Conservation (phyloP, 1,140 invertebrate species). For the Cecropterus lyciades region DNA sequence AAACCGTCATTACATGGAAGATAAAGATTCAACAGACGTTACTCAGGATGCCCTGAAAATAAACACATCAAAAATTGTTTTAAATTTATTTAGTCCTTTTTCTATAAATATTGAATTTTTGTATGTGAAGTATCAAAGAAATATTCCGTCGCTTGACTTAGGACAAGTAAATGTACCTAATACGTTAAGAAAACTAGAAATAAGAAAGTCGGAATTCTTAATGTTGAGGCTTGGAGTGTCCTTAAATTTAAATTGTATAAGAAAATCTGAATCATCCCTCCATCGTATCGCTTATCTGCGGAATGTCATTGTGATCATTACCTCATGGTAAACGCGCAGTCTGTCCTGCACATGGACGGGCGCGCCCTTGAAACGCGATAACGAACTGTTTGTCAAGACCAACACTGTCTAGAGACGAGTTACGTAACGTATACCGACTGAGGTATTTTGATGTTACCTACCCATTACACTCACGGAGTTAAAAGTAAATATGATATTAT, state of each 20-base stretch:
- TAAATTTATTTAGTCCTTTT: too few species aligned
- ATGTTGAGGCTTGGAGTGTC: too few species aligned
- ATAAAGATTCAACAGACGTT: too few species aligned
- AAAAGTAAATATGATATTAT: not conserved
- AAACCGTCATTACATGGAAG: not conserved
- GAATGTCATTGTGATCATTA: conserved; percentile 34
- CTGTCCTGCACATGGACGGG: conserved; percentile 47
- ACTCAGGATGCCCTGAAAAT: too few species aligned
- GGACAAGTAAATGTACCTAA: too few species aligned
- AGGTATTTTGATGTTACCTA: conserved; percentile 26
- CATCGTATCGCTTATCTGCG: conserved; percentile 32
- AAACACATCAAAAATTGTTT: too few species aligned
- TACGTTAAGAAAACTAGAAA: too few species aligned
- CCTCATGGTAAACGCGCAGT: conserved; percentile 48
- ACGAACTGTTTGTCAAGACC: conserved; percentile 51
- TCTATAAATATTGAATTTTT: too few species aligned
- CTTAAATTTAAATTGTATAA: not conserved
- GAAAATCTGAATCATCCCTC: not conserved
- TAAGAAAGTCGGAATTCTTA: too few species aligned
- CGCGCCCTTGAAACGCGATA: conserved; percentile 67
- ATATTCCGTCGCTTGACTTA: too few species aligned
- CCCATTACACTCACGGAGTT: not conserved
- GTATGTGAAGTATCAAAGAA: too few species aligned
- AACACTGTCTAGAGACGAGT: conserved; percentile 39
- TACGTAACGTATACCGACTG: conserved; percentile 49